Evolutionary conservation across 2,797 vertebrate genomes (phyloP), one percentile per base, ranked within the genome.

Genomic region (Amniataba percoides): DNA sequence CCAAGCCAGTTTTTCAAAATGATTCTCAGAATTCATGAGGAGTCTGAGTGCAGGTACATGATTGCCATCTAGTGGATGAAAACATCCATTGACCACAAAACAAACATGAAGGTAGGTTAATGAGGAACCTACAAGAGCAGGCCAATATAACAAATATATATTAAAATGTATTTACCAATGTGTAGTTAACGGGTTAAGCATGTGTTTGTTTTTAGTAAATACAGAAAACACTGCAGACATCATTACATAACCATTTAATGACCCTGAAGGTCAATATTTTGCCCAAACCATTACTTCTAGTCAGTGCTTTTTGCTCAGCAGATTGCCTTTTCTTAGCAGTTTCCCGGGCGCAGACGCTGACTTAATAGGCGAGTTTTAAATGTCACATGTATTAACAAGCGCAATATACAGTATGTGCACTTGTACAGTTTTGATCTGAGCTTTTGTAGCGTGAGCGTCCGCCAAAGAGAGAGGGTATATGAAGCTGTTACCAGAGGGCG

Each of bases 1-100:
- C 27, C 27, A 31, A 31, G 5, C 27, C 27, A 31, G 27, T 31
- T 31, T 31, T 25, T 11, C 4, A 52, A n/a, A 21, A 31, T 4
- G 10, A 56, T 31, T 63, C 0, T 23, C 1, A 58, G 43, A 34
- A 52, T 25, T 43, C 0, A n/a, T 10, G 31, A 18, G 4, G 11
- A 42, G 52, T 49, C n/a, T 48, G n/a, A 58, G 3, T 42, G 48
- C 9, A 15, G 0, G 8, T 56, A 51, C 45, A 27, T 60, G 57
- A 40, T 14, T 77, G 70, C 84, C 91, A 85, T 79, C 85, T 87
- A 36, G 85, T 90, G 88, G 85, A 77, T 53, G 4, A 68, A 68
- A 78, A n/a, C 18, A 1, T 10, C 13, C 45, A 81, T 11, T 27
- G 25, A 64, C 34, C 34, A 36, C 7, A 36, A 36, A 36, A 7